Evolutionary conservation across 2,113 vertebrate species (phyloP).

Genomic region (Dendrocopos noguchii): DNA sequence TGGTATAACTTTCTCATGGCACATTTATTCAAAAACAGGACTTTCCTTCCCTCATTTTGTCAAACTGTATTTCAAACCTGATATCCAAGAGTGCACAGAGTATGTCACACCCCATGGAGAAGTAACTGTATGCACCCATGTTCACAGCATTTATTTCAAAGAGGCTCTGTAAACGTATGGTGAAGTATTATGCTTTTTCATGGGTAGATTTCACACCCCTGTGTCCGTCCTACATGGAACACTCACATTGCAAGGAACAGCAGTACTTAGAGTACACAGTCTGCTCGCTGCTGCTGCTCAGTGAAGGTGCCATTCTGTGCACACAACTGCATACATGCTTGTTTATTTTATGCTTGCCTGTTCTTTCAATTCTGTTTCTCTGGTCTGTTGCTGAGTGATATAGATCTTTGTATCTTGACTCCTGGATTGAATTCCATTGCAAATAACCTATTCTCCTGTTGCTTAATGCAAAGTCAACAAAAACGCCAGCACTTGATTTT

Average conservation of each 20-base stretch:
- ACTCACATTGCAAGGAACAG: neutral
- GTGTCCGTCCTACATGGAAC: neutral
- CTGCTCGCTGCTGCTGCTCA: neutral
- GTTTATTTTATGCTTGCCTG: neutral
- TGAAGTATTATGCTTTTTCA: neutral
- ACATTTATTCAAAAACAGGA: neutral
- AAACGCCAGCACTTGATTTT: neutral
- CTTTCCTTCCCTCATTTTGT: neutral
- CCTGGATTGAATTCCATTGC: neutral
- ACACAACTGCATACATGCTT: neutral
- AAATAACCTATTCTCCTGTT: neutral
- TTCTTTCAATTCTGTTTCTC: neutral
- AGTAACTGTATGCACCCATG: neutral
- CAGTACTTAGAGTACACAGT: neutral
- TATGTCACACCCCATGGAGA: neutral
- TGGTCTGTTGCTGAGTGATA: neutral
- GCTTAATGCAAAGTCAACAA: slow-evolving; percentile 9
- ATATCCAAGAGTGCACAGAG: neutral
- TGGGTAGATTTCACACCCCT: neutral
- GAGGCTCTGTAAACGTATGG: neutral
- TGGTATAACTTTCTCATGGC: neutral
- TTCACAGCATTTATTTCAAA: neutral
- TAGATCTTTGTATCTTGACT: neutral
- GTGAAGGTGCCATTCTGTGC: neutral
- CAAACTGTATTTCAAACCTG: neutral